Evolutionary conservation across 2,888 invertebrate genomes (phyloP), one percentile per base, ranked within the genome.

Genomic region (Tridacna crocea): DNA sequence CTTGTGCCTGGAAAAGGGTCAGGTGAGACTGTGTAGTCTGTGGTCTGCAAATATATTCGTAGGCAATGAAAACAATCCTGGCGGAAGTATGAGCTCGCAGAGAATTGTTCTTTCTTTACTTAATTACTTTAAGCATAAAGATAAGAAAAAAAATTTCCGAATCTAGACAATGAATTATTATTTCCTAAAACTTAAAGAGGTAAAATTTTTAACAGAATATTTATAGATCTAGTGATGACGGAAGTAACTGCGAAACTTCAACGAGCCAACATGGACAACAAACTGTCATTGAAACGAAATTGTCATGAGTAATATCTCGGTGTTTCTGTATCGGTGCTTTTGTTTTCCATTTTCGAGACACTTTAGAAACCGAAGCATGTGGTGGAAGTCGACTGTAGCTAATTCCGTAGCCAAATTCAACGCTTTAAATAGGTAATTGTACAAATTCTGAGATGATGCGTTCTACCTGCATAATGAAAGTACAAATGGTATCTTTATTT

Each of bases 361-460:
- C n/a, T 79, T 75, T 72, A 82, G 82, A 82, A 74, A 73, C 55
- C 80, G 84, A 83, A 90, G 89, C 75, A 91, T 91, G 91, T 91
- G 90, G 89, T 81, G 89, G 85, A 88, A 88, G 83, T 79, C 84
- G 12, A 72, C 80, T 51, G 26, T 90, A 17, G 84, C 82, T 24
- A 90, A 87, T 83, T 83, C 88, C 26, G 60, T 85, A 0, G 87
- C 84, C 75, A 86, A 85, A 80, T 76, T 91, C 58, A 90, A 89
- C 82, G 88, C 90, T 22, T 85, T 90, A 61, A 89, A 89, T 85
- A 90, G 90, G 91, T 90, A 86, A 72, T 48, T 72, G 0, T 46
- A 12, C n/a, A 17, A 47, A 8, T 48, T 72, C 17, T n/a, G 48
- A 48, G 24, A 19, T 19, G 51, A 13, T n/a, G 19, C 61, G 61